A percentile compares a stretch with the other conserved stretches of the same genome.
These are phyloP conservation scores for Callyntrura guangdongensis DNA, from an alignment of 2,888 invertebrate genomes.

Conservation along the genomic window DNA sequence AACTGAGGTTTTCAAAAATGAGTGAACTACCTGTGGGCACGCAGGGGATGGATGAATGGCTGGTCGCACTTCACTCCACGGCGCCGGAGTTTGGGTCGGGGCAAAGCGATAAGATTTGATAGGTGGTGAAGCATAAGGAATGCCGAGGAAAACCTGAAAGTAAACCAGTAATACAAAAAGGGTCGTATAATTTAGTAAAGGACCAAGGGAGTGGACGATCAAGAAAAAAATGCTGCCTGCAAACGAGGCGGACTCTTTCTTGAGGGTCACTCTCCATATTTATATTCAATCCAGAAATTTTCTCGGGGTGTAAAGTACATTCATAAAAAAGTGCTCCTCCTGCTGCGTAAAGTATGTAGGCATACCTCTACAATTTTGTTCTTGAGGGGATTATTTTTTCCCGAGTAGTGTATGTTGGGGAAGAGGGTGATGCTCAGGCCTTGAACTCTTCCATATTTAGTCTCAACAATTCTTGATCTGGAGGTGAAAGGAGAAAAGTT, in stretches of 20 bases:
- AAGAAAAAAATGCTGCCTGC: too few relatives aligned
- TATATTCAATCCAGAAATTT: neutral
- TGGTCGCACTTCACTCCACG: conserved; percentile 83
- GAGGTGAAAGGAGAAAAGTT: conserved; percentile 85
- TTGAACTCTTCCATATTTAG: conserved; percentile 88
- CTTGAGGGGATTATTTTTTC: conserved; percentile 83
- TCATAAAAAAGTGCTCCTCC: neutral
- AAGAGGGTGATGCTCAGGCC: conserved; percentile 83
- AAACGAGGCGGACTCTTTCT: neutral
- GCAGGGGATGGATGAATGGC: conserved; percentile 83
- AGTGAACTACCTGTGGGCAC: conserved; percentile 84
- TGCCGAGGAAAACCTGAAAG: conserved; percentile 93
- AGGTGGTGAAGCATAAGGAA: conserved; percentile 84
- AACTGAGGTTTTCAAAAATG: neutral
- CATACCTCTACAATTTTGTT: conserved; percentile 84
- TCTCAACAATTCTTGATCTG: conserved; percentile 93
- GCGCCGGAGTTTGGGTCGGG: conserved; percentile 84
- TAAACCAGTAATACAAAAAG: too few relatives aligned
- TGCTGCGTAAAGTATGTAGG: neutral
- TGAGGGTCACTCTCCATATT: neutral
- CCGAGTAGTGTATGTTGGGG: conserved; percentile 79
- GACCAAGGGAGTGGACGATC: neutral
- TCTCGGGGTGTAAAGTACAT: neutral
- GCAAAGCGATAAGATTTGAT: conserved; percentile 83
- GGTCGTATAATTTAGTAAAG: neutral